Conservation (phyloP, 2,888 invertebrate genomes). For the Galerucella pusilla region DNA sequence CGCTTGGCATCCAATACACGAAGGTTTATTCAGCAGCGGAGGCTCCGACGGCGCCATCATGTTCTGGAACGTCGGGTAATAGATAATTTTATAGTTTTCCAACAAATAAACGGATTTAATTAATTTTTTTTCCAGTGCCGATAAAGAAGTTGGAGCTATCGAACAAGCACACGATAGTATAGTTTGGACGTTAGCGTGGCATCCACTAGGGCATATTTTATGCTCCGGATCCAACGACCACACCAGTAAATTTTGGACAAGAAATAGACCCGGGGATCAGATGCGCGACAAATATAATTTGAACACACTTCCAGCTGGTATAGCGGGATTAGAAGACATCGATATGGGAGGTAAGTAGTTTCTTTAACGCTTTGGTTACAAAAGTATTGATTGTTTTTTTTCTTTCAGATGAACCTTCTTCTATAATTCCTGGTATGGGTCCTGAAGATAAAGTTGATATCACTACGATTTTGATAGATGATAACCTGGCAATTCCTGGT, state of each 20-base stretch:
- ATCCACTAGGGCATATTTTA: constrained; percentile 97
- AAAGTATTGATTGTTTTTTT: too few relatives aligned
- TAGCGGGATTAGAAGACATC: constrained; percentile 76
- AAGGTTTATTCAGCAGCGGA: constrained; percentile 96
- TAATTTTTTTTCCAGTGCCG: constrained; percentile 72
- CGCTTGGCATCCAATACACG: constrained; percentile 99
- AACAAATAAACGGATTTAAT: neutral
- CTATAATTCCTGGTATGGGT: constrained; percentile 97
- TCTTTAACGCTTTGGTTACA: neutral
- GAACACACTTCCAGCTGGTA: constrained; percentile 88
- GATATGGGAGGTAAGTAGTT: constrained; percentile 70
- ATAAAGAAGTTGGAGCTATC: constrained; percentile 97
- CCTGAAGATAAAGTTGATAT: constrained; percentile 92
- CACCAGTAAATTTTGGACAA: constrained; percentile 98
- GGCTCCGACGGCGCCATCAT: constrained; percentile 98
- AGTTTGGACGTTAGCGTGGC: constrained; percentile 99
- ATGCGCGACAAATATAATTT: constrained; percentile 99
- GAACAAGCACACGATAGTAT: constrained; percentile 99
- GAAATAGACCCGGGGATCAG: constrained; percentile 97
- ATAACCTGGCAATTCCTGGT: constrained; percentile 85
- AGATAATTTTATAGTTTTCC: constrained; percentile 46
- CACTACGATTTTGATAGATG: constrained; percentile 81
- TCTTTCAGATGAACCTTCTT: constrained; percentile 71
- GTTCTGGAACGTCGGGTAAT: constrained; percentile 97
- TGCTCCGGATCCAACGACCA: constrained; percentile 99